Conservation (phyloP, 2,113 vertebrate species). For the Pogona vitticeps region DNA sequence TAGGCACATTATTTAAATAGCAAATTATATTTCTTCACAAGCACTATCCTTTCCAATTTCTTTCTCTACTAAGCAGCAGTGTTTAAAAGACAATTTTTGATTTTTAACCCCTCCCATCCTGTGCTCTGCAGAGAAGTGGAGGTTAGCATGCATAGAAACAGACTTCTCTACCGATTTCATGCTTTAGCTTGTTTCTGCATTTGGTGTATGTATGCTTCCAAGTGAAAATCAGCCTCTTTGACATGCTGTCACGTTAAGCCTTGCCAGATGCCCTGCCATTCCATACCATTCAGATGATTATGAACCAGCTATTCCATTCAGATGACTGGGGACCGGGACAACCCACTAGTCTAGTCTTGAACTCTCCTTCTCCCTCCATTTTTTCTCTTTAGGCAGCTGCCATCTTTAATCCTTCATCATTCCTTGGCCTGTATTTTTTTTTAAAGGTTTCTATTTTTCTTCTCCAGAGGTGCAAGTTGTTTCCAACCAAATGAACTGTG, state of each 20-base stretch:
- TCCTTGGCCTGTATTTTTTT: background rate
- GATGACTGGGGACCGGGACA: background rate
- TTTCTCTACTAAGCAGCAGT: background rate
- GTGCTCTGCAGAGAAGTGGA: background rate
- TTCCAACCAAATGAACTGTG: background rate
- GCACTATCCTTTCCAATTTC: background rate
- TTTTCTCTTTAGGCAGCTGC: background rate
- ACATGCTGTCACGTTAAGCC: background rate
- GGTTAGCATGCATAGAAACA: background rate
- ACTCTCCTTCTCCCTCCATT: background rate
- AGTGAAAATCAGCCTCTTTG: background rate
- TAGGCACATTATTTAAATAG: background rate
- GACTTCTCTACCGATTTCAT: background rate
- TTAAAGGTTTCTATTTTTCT: background rate
- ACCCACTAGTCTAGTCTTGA: background rate
- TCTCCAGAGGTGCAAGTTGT: background rate
- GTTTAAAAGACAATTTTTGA: background rate
- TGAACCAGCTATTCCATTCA: too few species aligned
- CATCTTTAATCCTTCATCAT: background rate
- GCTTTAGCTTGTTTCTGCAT: background rate
- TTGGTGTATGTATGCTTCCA: background rate
- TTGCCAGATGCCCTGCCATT: background rate
- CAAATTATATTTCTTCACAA: background rate
- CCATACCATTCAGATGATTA: background rate
- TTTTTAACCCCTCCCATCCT: background rate